Percentiles rank a stretch among this genome's conserved stretches.
Conservation (phyloP, 2,113 vertebrate genomes). For the Varanus salvator region DNA sequence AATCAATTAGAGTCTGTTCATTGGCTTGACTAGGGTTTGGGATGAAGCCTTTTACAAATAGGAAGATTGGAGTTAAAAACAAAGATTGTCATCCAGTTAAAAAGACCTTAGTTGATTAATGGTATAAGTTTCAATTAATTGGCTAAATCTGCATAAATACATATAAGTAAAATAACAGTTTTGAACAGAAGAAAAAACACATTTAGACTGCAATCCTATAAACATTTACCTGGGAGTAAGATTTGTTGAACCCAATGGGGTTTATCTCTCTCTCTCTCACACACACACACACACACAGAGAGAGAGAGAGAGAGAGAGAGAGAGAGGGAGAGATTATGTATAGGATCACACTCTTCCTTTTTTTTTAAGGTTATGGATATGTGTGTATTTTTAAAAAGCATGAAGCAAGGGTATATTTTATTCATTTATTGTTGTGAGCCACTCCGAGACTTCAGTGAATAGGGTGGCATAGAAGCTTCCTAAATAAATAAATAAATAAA, state of each 20-base stretch:
- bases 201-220: background rate
- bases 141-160: background rate
- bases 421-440: too few relatives aligned
- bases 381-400: too few relatives aligned
- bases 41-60: background rate
- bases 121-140: background rate
- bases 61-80: background rate
- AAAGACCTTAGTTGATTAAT: background rate
- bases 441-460: too few relatives aligned
- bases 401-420: too few relatives aligned
- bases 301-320: too few relatives aligned
- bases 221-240: background rate
- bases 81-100: background rate
- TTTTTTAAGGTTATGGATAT: too few relatives aligned
- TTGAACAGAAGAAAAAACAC: background rate
- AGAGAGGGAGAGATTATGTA: too few relatives aligned
- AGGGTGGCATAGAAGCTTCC: too few relatives aligned
- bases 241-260: background rate
- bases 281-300: too few relatives aligned
- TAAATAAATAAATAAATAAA: too few relatives aligned
- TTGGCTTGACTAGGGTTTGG: background rate
- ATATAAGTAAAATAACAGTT: background rate
- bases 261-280: background rate
- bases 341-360: background rate
- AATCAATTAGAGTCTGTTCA: constrained; percentile 32